Conservation (phyloP, 2,113 vertebrate species). For the cat (Felis catus) region F.catus_Fca126_mat1.0 CM031413.1:2593001-2593500, state of each 20-base stretch:
- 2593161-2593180: not conserved
- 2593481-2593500: not conserved
- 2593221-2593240: accelerated
- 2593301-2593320: not conserved
- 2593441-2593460: not conserved
- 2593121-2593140: not conserved
- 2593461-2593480: not conserved
- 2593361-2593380: not conserved
- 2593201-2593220: not conserved
- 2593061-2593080: not conserved
- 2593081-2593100: not conserved
- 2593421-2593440: not conserved
- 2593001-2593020: not conserved
- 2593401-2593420: not conserved
- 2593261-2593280: not conserved
- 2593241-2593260: accelerated
- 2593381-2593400: not conserved
- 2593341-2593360: not conserved
- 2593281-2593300: not conserved
- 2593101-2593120: not conserved
- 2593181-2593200: not conserved
- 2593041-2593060: not conserved
- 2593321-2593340: not conserved
- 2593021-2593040: not conserved
- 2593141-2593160: not conserved